Percentiles rank a stretch among this genome's conserved stretches.
phyloP scores from a whole-genome alignment of 2,888 invertebrate species.

The Aleiodes alternator region DNA sequence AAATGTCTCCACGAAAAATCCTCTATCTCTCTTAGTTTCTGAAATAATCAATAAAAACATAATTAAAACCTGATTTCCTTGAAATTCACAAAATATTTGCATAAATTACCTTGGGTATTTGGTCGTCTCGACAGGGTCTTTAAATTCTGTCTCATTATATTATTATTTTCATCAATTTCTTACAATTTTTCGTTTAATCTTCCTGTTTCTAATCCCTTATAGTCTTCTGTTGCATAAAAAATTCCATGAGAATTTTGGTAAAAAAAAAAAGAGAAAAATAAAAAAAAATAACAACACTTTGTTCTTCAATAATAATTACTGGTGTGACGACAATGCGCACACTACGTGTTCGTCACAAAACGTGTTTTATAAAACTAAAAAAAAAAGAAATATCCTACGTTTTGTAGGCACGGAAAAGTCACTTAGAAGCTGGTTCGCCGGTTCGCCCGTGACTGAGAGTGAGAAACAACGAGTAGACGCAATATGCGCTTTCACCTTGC shows the following conservation, averaged over 20 bases:
- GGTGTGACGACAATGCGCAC: slow-evolving; percentile 9
- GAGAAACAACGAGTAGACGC: slow-evolving; percentile 62
- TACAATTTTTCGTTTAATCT: slow-evolving; percentile 21
- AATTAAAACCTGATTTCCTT: not conserved
- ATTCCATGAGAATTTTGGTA: slow-evolving; percentile 10
- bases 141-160: slow-evolving; percentile 69
- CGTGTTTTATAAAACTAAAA: slow-evolving; percentile 14
- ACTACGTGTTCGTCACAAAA: slow-evolving; percentile 29
- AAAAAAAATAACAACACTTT: too few species aligned
- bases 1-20: not conserved
- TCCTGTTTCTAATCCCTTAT: not conserved
- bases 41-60: not conserved
- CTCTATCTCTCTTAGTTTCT: too few species aligned
- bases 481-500: slow-evolving; percentile 73
- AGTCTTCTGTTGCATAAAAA: slow-evolving; percentile 11
- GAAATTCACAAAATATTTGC: not conserved
- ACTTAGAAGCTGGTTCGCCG: slow-evolving; percentile 63
- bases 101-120: slow-evolving; percentile 72
- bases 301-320: slow-evolving; percentile 6
- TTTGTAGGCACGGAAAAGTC: slow-evolving; percentile 16
- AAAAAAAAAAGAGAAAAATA: too few species aligned
- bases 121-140: slow-evolving; percentile 69
- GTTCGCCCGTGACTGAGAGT: slow-evolving; percentile 73
- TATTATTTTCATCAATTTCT: not conserved
- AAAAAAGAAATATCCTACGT: not conserved